Evolutionary conservation across 2,797 vertebrate genomes (phyloP).

Genomic region (Poecile montanus): DNA sequence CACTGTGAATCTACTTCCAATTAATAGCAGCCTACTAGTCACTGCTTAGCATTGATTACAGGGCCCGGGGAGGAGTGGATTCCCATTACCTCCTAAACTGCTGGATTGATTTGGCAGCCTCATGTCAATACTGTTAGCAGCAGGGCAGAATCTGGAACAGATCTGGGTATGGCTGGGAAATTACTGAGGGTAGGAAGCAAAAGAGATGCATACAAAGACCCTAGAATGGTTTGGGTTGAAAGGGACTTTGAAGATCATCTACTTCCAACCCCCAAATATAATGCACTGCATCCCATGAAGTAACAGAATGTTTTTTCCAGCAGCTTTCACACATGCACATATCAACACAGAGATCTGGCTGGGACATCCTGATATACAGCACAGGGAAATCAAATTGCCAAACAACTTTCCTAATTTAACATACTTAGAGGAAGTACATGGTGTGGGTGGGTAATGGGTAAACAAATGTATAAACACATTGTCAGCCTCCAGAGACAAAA

Average conservation of each 20-base stretch:
- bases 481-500: slow-evolving; percentile 21
- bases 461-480: slow-evolving; percentile 18
- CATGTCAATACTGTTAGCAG: neutral
- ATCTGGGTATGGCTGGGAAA: neutral
- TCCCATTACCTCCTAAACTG: slow-evolving; percentile 32
- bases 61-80: neutral
- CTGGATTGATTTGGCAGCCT: neutral
- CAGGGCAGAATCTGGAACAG: neutral
- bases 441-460: slow-evolving; percentile 1
- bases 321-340: neutral
- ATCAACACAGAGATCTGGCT: neutral
- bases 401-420: slow-evolving; percentile 11
- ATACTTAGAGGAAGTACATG: neutral
- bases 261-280: neutral
- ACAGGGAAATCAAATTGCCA: neutral
- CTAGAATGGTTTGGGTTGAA: neutral
- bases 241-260: neutral
- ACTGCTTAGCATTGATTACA: neutral
- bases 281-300: neutral
- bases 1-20: neutral
- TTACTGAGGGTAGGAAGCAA: neutral
- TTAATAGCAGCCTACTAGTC: slow-evolving; percentile 17
- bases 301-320: neutral
- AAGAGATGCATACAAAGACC: neutral
- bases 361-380: neutral